Conservation (phyloP, 2,888 invertebrate species). For the Eupithecia abbreviata region DNA sequence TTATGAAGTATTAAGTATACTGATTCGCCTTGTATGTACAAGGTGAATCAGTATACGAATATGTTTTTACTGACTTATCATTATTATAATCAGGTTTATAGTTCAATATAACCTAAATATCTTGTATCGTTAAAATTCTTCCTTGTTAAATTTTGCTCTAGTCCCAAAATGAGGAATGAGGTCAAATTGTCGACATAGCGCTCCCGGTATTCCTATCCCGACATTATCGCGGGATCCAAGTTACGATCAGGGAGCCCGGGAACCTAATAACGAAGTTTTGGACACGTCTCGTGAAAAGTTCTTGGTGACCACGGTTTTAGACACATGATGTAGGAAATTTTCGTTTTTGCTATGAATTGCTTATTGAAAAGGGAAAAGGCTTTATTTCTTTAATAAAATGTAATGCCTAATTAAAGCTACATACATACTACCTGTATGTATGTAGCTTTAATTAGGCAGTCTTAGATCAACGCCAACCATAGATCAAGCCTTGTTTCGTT, state of each 20-base stretch:
- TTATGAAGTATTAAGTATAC: no score
- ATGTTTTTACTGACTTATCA: no score
- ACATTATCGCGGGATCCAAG: not conserved
- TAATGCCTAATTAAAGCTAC: not conserved
- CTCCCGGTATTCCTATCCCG: not conserved
- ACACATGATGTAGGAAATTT: not conserved
- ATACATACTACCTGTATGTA: no score
- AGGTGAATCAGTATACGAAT: no score
- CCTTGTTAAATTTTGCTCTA: slow-evolving; percentile 4
- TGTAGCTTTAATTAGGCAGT: no score
- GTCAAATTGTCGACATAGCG: slow-evolving; percentile 11
- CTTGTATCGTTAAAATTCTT: not conserved
- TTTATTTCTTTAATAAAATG: no score
- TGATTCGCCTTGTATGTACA: no score
- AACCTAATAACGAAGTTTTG: slow-evolving; percentile 12
- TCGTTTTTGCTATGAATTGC: not conserved
- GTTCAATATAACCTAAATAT: not conserved
- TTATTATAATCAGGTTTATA: no score
- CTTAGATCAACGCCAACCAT: not conserved
- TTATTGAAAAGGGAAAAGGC: not conserved
- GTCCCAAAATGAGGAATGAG: slow-evolving; percentile 7
- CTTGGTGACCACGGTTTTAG: not conserved
- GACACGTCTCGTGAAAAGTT: not conserved
- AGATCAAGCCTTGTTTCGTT: not conserved
- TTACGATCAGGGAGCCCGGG: not conserved